Evolutionary conservation across 2,888 invertebrate genomes (phyloP).

Genomic region (Stenotaenia linearis): DNA sequence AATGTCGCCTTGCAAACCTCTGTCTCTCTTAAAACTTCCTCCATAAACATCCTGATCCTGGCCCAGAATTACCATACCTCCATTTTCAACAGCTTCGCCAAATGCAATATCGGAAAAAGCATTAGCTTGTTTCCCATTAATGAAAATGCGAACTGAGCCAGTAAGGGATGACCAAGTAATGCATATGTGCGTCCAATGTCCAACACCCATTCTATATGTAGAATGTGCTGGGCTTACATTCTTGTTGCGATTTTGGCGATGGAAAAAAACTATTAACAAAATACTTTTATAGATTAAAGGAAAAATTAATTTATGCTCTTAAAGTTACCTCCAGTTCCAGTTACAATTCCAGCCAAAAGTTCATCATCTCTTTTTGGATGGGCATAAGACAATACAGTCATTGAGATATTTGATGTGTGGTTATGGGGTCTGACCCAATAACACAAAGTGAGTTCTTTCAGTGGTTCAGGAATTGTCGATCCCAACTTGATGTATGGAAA

Average conservation of each 20-base stretch:
- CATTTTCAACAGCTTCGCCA: not conserved
- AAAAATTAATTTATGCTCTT: not conserved
- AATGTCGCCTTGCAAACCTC: not conserved
- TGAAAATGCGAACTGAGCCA: not conserved
- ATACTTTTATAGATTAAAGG: no score
- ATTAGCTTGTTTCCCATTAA: not conserved
- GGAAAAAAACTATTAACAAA: not conserved
- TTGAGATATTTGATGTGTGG: not conserved
- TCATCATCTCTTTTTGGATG: not conserved
- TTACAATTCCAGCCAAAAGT: not conserved
- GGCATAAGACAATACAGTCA: not conserved
- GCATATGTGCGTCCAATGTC: not conserved
- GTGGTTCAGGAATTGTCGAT: not conserved
- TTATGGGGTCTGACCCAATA: not conserved
- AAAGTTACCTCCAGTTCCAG: not conserved
- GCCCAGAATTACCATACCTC: not conserved
- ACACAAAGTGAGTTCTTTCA: not conserved
- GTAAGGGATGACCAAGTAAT: not conserved
- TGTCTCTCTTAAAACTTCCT: not conserved
- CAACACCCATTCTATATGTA: not conserved
- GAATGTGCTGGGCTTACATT: not conserved
- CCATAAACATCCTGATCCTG: conserved; percentile 24
- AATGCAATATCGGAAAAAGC: not conserved
- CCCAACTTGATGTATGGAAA: not conserved
- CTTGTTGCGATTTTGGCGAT: not conserved